Evolutionary conservation across 2,888 invertebrate species (phyloP), one percentile per base, ranked within the genome.

Genomic region (Ennomos erosarius): DNA sequence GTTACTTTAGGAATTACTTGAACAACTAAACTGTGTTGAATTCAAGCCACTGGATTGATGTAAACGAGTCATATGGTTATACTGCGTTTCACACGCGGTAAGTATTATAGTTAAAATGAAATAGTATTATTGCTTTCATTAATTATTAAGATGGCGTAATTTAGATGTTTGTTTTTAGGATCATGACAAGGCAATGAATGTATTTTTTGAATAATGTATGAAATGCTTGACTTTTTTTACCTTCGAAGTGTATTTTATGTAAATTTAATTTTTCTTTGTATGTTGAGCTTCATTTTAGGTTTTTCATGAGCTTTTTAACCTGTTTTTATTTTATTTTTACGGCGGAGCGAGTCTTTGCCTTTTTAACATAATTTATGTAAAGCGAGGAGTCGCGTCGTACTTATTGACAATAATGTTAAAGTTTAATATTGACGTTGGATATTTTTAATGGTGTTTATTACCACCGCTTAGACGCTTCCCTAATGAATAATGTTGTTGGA

Each of bases 181-280:
- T 84, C 90, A 90, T 91, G 92, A 90, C 91, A 90, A 88, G 87
- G 84, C 82, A 81, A 78, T 82, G 85, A 79, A 84, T 86, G 85
- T 74, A 68, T 77, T 79, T 26, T 48, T 59, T 59, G 36, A 46
- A 46, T 53, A 12, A 34, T 83, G 76, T 85, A 79, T 79, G 76
- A 67, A 77, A 79, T 82, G 84, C 82, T 85, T 84, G 81, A 74
- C 77, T 80, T 67, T 75, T 79, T 79, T 80, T 77, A 75, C 71
- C 73, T 76, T 75, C 63, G 70, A 76, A 75, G 76, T 78, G 71
- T 75, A 74, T 80, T 76, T 83, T 78, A 76, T 87, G 82, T 88
- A 82, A 85, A 82, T 83, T 72, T 74, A 72, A 78, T 79, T 79
- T 86, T 84, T 54, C 26, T 58, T 54, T 59, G 59, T 59, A 59